Evolutionary conservation across 2,113 vertebrate genomes (phyloP).

Genomic region (Actinemys pallida): DNA sequence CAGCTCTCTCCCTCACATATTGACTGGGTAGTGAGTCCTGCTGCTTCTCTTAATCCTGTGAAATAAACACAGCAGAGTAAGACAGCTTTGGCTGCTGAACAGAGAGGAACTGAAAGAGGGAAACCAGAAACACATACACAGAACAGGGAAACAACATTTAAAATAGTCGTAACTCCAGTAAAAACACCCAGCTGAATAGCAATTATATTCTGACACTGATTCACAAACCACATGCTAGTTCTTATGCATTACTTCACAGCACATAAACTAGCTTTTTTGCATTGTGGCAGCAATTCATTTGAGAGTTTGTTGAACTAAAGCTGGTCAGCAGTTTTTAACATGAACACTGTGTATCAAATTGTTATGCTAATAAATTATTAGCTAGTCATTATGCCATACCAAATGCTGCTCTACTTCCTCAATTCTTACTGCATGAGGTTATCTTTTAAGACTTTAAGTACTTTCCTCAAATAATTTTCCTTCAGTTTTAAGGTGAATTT

Average conservation of each 20-base stretch:
- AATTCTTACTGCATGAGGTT: not conserved
- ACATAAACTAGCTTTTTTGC: not conserved
- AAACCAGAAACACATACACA: not conserved
- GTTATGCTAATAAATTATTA: not conserved
- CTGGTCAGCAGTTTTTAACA: not conserved
- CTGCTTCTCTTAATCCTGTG: not conserved
- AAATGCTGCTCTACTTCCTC: not conserved
- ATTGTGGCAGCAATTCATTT: not conserved
- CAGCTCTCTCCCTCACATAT: not conserved
- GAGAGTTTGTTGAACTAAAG: not conserved
- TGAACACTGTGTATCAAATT: not conserved
- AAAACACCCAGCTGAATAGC: not conserved
- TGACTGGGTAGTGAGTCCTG: not conserved
- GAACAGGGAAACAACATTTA: not conserved
- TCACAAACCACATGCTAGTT: not conserved
- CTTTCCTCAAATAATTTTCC: not conserved
- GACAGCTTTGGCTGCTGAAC: conserved; percentile 20
- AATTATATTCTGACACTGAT: accelerated
- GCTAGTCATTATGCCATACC: not conserved
- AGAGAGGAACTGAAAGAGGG: conserved; percentile 29
- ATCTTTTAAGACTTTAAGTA: not conserved
- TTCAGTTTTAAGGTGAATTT: not conserved
- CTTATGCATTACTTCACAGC: not conserved
- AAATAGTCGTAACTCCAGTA: not conserved
- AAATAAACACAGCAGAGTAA: conserved; percentile 29